Evolutionary conservation across 2,888 invertebrate species (phyloP).

Genomic region (Dasysyrphus tricinctus): DNA sequence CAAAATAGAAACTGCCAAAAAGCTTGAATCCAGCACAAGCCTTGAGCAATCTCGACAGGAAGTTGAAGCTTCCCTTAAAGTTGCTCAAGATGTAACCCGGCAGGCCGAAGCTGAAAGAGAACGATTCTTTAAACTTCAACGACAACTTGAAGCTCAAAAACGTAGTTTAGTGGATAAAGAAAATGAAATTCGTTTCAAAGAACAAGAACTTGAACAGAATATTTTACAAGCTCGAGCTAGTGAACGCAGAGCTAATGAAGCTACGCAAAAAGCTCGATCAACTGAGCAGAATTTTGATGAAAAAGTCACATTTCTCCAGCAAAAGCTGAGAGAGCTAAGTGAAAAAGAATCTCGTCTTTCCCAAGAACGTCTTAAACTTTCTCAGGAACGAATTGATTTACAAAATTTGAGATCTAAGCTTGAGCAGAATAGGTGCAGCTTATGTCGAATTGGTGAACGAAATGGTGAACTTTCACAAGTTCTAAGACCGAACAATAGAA

Average conservation of each 20-base stretch:
- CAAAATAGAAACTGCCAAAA: slow-evolving; percentile 80
- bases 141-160: slow-evolving; percentile 81
- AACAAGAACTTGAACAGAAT: slow-evolving; percentile 81
- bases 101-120: slow-evolving; percentile 82
- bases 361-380: slow-evolving; percentile 80
- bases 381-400: slow-evolving; percentile 81
- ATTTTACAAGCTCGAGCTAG: slow-evolving; percentile 79
- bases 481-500: slow-evolving; percentile 54
- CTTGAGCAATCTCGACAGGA: slow-evolving; percentile 79
- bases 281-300: slow-evolving; percentile 80
- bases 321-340: slow-evolving; percentile 80
- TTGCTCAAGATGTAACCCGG: slow-evolving; percentile 82
- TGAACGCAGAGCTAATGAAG: slow-evolving; percentile 79
- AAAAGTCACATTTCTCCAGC: slow-evolving; percentile 80
- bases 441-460: slow-evolving; percentile 81
- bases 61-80: slow-evolving; percentile 81
- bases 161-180: slow-evolving; percentile 81
- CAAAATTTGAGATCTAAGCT: slow-evolving; percentile 80
- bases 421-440: slow-evolving; percentile 80
- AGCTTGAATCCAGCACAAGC: slow-evolving; percentile 77
- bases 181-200: slow-evolving; percentile 78
- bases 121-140: slow-evolving; percentile 80
- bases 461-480: slow-evolving; percentile 78
- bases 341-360: slow-evolving; percentile 82
- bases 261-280: slow-evolving; percentile 78